Evolutionary conservation across 2,113 vertebrate genomes (phyloP).

Genomic region (Heptranchias perlo): DNA sequence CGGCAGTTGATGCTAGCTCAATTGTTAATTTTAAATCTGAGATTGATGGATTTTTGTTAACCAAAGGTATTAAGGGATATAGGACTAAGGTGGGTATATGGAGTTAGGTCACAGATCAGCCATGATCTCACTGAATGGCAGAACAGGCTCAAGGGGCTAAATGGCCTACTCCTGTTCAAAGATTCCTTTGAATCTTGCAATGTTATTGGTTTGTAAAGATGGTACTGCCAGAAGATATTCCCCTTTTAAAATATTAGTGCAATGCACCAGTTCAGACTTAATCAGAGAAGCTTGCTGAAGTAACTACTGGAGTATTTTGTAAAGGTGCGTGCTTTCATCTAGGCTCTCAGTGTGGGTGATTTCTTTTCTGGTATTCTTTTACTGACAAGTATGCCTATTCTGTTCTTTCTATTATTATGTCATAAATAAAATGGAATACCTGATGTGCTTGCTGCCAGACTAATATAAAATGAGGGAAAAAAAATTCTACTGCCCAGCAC

Average conservation of each 20-base stretch:
- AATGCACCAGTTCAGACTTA: neutral
- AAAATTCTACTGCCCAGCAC: conserved; percentile 4
- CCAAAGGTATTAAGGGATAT: too few species aligned
- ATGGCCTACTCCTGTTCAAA: too few species aligned
- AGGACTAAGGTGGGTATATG: too few species aligned
- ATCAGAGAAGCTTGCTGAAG: neutral
- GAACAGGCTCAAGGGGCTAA: too few species aligned
- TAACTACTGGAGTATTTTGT: neutral
- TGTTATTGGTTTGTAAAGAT: neutral
- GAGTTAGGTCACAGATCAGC: too few species aligned
- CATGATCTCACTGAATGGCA: too few species aligned
- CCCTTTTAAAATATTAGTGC: neutral
- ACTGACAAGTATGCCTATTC: conserved; percentile 15
- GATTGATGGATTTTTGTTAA: too few species aligned
- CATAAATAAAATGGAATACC: neutral
- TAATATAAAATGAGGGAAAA: neutral
- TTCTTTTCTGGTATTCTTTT: neutral
- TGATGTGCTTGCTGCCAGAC: neutral
- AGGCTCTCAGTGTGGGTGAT: too few species aligned
- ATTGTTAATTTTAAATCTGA: too few species aligned
- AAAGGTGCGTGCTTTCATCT: conserved; percentile 8
- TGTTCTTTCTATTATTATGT: neutral
- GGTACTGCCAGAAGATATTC: neutral
- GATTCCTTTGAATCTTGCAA: neutral
- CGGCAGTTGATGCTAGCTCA: too few species aligned